Conservation (phyloP, 1,140 invertebrate genomes). For the Asobara japonica region DNA sequence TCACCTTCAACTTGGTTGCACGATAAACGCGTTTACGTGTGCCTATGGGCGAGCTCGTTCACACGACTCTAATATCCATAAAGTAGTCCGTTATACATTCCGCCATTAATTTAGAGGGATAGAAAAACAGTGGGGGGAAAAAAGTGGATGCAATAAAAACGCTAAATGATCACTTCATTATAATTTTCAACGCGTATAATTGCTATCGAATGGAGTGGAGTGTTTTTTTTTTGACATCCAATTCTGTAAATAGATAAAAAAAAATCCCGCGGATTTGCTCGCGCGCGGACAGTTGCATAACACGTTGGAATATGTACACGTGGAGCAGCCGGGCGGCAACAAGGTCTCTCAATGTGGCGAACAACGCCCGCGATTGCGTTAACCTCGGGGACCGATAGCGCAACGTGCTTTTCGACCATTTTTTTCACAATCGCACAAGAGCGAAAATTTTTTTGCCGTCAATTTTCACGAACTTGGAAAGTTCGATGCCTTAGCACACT, state of each 20-base stretch:
- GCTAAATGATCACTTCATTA: not conserved
- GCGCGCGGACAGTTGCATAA: constrained; percentile 48
- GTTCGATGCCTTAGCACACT: no score
- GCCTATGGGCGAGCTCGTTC: constrained; percentile 28
- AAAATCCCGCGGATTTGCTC: not conserved
- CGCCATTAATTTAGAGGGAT: not conserved
- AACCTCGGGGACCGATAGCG: constrained; percentile 29
- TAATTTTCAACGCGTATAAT: not conserved
- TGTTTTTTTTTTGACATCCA: not conserved
- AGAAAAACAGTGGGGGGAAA: not conserved
- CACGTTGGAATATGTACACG: constrained; percentile 39
- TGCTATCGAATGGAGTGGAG: not conserved
- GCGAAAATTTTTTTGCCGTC: not conserved
- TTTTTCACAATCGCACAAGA: no score
- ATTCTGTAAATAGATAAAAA: not conserved
- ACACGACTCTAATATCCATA: constrained; percentile 1
- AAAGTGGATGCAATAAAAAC: not conserved
- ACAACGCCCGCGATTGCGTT: constrained; percentile 34
- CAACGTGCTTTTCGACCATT: not conserved
- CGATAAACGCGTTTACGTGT: constrained; percentile 23
- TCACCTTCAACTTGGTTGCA: constrained; percentile 60
- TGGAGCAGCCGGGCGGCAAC: constrained; percentile 39
- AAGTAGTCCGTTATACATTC: not conserved
- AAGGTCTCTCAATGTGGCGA: constrained; percentile 36
- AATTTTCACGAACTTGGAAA: no score